A percentile compares a stretch with the other conserved stretches of the same genome.
These are phyloP conservation scores for Chelon labrosus DNA, from an alignment of 2,797 vertebrate genomes.

Conservation along the genomic window DNA sequence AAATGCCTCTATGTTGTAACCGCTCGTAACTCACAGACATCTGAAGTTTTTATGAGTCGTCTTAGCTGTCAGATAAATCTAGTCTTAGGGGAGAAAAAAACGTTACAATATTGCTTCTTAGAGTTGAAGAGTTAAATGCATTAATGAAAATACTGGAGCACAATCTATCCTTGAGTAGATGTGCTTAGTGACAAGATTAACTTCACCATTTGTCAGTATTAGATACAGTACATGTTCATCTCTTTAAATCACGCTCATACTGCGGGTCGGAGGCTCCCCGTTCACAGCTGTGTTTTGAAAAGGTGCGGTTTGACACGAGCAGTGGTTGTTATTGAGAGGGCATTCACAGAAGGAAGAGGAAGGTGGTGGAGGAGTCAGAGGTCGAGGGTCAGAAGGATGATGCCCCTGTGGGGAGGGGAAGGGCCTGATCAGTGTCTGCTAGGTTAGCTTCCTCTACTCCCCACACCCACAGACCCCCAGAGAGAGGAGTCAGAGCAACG, in stretches of 20 bases:
- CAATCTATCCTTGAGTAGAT: too few species aligned
- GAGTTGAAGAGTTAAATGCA: background rate
- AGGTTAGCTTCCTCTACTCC: conserved; percentile 77
- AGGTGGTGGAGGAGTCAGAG: conserved; percentile 63
- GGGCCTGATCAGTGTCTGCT: conserved; percentile 69
- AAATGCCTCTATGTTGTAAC: conserved; percentile 1
- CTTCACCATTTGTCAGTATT: background rate
- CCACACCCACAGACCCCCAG: conserved; percentile 79
- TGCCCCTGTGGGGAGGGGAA: conserved; percentile 69
- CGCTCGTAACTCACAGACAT: background rate
- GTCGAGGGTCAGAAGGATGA: conserved; percentile 75
- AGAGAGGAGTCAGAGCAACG: conserved; percentile 88
- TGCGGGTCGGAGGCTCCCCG: conserved; percentile 37
- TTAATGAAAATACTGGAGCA: background rate
- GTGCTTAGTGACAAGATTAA: background rate
- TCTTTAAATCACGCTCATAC: conserved; percentile 25
- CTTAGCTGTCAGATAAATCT: background rate
- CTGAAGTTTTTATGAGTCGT: conserved; percentile 4
- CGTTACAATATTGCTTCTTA: too few species aligned
- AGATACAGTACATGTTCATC: background rate
- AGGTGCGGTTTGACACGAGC: conserved; percentile 70
- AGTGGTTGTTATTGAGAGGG: conserved; percentile 79
- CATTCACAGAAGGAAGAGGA: conserved; percentile 80
- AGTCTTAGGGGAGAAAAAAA: background rate
- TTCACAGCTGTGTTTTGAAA: conserved; percentile 78